A percentile compares a stretch with the other conserved stretches of the same genome.
Evolutionary conservation across 2,888 invertebrate genomes (phyloP).

Genomic region (Caenorhabditis sp.): DNA sequence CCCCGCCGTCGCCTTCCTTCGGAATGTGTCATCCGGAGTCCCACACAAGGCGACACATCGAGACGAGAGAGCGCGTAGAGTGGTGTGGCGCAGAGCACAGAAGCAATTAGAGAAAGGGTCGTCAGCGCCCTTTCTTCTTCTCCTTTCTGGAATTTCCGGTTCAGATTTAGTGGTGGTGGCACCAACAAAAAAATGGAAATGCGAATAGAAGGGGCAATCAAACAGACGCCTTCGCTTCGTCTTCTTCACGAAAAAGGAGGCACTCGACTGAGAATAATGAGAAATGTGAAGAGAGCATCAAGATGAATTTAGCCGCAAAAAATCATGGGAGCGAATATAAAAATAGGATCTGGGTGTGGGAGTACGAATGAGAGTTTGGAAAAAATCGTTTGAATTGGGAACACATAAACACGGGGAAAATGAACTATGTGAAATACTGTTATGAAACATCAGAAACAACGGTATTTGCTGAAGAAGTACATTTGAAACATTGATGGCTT

Average conservation of each 20-base stretch:
- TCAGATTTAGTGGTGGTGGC: slow-evolving; percentile 22
- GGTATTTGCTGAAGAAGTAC: too few species aligned
- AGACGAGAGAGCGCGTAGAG: background rate
- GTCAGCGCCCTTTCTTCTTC: background rate
- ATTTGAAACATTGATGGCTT: too few species aligned
- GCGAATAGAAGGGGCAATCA: slow-evolving; percentile 24
- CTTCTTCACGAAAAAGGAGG: slow-evolving; percentile 6
- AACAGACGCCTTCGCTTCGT: slow-evolving; percentile 21
- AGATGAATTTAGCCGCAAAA: background rate
- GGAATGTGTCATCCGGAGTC: slow-evolving; percentile 48
- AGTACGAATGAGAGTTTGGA: too few species aligned
- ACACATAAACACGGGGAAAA: background rate
- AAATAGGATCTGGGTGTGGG: background rate
- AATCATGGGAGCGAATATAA: slow-evolving; percentile 21
- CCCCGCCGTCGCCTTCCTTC: slow-evolving; percentile 6
- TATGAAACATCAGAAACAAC: too few species aligned
- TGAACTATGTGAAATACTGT: too few species aligned
- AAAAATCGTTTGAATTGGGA: too few species aligned
- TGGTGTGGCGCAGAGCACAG: slow-evolving; percentile 27
- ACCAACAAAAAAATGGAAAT: background rate
- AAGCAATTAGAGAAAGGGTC: slow-evolving; percentile 47
- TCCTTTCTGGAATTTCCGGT: slow-evolving; percentile 28
- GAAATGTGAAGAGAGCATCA: slow-evolving; percentile 6
- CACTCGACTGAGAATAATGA: slow-evolving; percentile 36
- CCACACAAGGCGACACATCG: background rate